These are phyloP conservation scores for Alosa alosa DNA, from an alignment of 2,113 vertebrate genomes.

Conservation along the genomic window DNA sequence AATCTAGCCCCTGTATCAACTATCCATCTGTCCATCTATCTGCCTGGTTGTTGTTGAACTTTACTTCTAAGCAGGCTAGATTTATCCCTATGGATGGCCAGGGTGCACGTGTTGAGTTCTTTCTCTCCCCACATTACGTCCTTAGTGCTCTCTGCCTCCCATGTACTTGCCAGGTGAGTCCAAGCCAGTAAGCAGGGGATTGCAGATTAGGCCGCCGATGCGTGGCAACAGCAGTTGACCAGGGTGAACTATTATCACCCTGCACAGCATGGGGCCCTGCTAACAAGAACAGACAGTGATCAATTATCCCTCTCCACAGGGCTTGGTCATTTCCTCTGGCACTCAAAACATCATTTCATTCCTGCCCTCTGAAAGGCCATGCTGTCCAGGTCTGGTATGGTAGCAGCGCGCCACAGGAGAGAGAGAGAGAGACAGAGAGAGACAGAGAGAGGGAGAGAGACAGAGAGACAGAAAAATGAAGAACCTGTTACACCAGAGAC, in stretches of 20 bases:
- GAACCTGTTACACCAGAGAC: not conserved
- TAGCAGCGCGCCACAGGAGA: not conserved
- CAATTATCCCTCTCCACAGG: not conserved
- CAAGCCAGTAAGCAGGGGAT: conserved; percentile 19
- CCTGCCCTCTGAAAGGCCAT: not conserved
- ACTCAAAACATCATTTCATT: not conserved
- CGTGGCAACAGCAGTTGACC: not conserved
- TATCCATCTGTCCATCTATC: not conserved
- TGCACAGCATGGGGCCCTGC: not conserved
- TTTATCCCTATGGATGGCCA: not conserved
- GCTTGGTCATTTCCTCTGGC: not conserved
- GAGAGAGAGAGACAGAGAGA: not conserved
- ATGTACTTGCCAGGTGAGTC: not conserved
- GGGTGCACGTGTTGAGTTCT: not conserved
- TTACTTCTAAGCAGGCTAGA: not conserved
- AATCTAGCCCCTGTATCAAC: not conserved
- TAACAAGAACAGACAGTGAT: not conserved
- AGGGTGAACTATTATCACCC: not conserved
- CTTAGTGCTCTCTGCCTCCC: not conserved
- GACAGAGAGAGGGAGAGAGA: not conserved
- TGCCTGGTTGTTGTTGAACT: not conserved
- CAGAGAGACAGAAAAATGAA: not conserved
- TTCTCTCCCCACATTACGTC: not conserved
- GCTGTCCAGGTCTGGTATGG: not conserved
- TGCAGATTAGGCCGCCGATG: not conserved